Evolutionary conservation across 1,140 invertebrate species (phyloP).

Genomic region (Neodiprion virginianus): DNA sequence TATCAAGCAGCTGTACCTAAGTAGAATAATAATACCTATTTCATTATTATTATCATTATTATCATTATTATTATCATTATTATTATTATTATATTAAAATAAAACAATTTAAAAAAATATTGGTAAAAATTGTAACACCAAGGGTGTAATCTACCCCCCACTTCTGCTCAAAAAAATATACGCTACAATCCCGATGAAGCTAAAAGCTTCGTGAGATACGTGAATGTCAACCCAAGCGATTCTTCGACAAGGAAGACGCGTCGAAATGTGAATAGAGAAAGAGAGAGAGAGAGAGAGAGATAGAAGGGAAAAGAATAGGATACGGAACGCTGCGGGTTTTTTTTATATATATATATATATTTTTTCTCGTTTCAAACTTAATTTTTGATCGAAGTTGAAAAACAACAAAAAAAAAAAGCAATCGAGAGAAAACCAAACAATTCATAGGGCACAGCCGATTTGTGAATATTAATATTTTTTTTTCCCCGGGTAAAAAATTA

Average conservation of each 20-base stretch:
- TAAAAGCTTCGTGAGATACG: constrained; percentile 30
- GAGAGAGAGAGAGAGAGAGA: too few relatives aligned
- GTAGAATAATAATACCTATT: constrained; percentile 51
- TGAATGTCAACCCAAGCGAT: constrained; percentile 18
- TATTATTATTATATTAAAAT: constrained; percentile 38
- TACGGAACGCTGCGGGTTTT: too few relatives aligned
- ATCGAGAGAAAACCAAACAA: background rate
- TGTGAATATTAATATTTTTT: constrained; percentile 8
- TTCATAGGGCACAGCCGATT: constrained; percentile 10
- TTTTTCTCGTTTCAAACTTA: background rate
- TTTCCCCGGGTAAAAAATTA: constrained; percentile 24
- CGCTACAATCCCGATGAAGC: constrained; percentile 8
- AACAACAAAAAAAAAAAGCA: constrained; percentile 1
- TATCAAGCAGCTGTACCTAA: constrained; percentile 59
- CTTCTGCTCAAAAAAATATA: constrained; percentile 11
- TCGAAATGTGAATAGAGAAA: too few relatives aligned
- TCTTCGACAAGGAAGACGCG: too few relatives aligned
- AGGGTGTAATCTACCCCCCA: too few relatives aligned
- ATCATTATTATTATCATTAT: constrained; percentile 36
- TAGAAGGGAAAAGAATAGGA: too few relatives aligned
- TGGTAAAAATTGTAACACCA: constrained; percentile 11
- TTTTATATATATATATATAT: too few relatives aligned
- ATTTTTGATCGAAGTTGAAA: background rate
- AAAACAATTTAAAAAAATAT: constrained; percentile 12
- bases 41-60: constrained; percentile 41